These are phyloP conservation scores for Rhamphomyia laevipes DNA, from an alignment of 2,888 invertebrate genomes.

Conservation along the genomic window DNA sequence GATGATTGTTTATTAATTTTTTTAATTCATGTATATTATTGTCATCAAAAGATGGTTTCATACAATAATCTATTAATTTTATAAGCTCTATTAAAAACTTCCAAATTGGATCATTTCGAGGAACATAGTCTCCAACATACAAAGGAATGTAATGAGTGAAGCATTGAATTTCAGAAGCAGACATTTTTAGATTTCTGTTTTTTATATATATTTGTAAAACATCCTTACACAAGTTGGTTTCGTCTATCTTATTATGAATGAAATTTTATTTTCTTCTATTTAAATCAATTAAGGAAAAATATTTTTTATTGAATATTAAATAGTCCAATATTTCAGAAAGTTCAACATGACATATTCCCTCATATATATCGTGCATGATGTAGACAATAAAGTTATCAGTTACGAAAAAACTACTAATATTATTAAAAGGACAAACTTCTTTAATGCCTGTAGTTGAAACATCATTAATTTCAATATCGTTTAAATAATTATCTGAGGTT, in stretches of 20 bases:
- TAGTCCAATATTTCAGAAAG: not conserved
- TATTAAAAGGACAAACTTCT: not conserved
- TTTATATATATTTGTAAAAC: not conserved
- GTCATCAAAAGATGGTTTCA: too few species aligned
- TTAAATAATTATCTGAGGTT: not conserved
- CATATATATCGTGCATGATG: constrained; percentile 2
- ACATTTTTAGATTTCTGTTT: constrained; percentile 1
- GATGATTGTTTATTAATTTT: too few species aligned
- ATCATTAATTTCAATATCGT: not conserved
- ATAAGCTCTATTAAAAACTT: too few species aligned
- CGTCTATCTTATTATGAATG: not conserved
- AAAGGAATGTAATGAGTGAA: not conserved
- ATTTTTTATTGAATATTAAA: not conserved
- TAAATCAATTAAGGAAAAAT: not conserved
- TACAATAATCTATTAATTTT: too few species aligned
- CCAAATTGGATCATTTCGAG: not conserved
- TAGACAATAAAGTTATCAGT: not conserved
- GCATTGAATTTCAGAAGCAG: not conserved
- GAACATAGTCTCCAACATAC: not conserved
- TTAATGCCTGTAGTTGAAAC: not conserved
- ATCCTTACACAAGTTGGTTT: not conserved
- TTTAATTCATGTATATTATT: too few species aligned
- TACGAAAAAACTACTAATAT: too few species aligned
- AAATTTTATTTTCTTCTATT: not conserved
- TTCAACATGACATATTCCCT: not conserved